phyloP scores from a whole-genome alignment of 2,888 invertebrate species.

The Xestia xanthographa region DNA sequence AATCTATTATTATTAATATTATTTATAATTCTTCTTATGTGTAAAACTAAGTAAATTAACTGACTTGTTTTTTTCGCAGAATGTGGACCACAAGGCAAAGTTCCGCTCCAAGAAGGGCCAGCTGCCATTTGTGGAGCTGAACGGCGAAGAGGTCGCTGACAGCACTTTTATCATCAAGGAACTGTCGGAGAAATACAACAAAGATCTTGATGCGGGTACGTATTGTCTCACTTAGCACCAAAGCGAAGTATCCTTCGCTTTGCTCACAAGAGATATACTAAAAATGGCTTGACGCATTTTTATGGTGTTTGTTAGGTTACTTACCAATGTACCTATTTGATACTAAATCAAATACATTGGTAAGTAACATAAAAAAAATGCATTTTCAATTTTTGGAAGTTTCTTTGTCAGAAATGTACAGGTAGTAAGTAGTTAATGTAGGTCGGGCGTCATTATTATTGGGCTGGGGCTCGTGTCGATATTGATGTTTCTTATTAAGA shows the following conservation, averaged over 20 bases:
- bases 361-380: not conserved
- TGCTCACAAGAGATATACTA: not conserved
- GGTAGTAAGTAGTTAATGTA: conserved; percentile 1
- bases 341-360: not conserved
- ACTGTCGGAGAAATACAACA: conserved; percentile 94
- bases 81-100: conserved; percentile 98
- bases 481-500: too few relatives aligned
- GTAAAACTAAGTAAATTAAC: not conserved
- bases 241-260: not conserved
- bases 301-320: not conserved
- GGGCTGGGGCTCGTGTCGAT: conserved; percentile 1
- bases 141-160: conserved; percentile 98
- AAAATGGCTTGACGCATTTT: not conserved
- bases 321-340: too few relatives aligned
- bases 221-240: not conserved
- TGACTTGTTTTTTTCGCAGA: conserved; percentile 91
- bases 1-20: not conserved
- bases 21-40: not conserved
- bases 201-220: conserved; percentile 94
- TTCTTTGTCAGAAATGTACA: not conserved
- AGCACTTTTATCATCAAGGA: conserved; percentile 97
- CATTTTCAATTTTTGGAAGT: accelerated
- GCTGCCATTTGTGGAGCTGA: conserved; percentile 98
- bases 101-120: conserved; percentile 98
- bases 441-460: conserved; percentile 17